These are phyloP conservation scores for Acrobasis consociella DNA, from an alignment of 2,888 invertebrate species.

Conservation along the genomic window DNA sequence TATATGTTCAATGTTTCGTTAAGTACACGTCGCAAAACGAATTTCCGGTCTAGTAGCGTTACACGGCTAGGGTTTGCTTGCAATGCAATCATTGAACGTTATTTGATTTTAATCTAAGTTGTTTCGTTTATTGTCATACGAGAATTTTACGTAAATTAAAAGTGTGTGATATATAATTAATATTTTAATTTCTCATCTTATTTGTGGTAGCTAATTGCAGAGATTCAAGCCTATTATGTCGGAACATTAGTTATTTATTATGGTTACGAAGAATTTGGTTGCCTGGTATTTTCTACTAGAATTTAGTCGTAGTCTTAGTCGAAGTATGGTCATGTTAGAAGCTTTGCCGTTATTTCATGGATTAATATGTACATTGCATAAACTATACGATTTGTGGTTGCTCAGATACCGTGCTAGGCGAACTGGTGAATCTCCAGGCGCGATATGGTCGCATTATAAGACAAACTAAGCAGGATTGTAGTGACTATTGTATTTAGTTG, in stretches of 20 bases:
- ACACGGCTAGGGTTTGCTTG: conserved; percentile 59
- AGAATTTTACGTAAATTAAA: conserved; percentile 68
- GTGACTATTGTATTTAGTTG: conserved; percentile 27
- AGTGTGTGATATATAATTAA: conserved; percentile 72
- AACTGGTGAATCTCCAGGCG: conserved; percentile 21
- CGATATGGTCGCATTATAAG: conserved; percentile 12
- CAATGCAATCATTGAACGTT: conserved; percentile 53
- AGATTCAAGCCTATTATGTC: conserved; percentile 61
- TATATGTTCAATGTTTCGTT: conserved; percentile 59
- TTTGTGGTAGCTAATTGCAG: conserved; percentile 74
- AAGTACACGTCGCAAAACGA: conserved; percentile 60
- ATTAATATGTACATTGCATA: conserved; percentile 46
- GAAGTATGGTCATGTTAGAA: conserved; percentile 63
- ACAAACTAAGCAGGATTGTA: conserved; percentile 18
- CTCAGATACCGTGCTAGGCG: conserved; percentile 25
- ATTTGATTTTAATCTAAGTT: conserved; percentile 46
- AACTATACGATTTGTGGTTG: conserved; percentile 22
- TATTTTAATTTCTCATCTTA: conserved; percentile 64
- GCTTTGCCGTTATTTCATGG: conserved; percentile 67
- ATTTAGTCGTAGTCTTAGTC: conserved; percentile 61
- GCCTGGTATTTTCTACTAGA: conserved; percentile 66
- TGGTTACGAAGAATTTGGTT: conserved; percentile 65
- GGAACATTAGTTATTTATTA: conserved; percentile 73
- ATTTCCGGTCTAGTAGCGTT: conserved; percentile 51
- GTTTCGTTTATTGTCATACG: conserved; percentile 49